Evolutionary conservation across 2,888 invertebrate genomes (phyloP), one percentile per base, ranked within the genome.

Genomic region (Mythimna albipuncta): DNA sequence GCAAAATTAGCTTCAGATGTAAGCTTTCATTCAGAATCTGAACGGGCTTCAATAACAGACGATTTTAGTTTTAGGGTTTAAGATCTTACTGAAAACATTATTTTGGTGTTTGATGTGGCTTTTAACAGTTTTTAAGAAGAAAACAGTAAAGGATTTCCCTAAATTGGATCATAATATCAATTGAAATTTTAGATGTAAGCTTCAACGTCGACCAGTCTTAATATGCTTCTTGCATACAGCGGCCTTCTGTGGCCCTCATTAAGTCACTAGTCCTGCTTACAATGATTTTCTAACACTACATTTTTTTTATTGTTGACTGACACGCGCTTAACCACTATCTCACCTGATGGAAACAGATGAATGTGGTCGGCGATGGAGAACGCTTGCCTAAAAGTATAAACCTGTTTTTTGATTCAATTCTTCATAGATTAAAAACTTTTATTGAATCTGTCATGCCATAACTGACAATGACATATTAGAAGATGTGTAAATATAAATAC

Each of bases 1-100:
- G 90, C 90, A 89, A 90, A 92, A 91, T 93, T 89, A 85, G 86
- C 89, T 88, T 87, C 79, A 89, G 88, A 88, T 72, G 72, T 78
- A 72, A 70, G 74, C 65, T 61, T 79, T 58, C 59, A 73, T 68
- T 66, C 47, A 59, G 74, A 65, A 57, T 57, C 13, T 35, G 26
- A n/a, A 50, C 11, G 32, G 26, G 9, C 26, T 65, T 64, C 50
- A 73, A 73, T 38, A 73, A 32, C 19, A 79, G 50, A 44, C 16
- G 21, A 58, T 72, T 71, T 52, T 50, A 54, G 69, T 54, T 21
- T 19, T 7, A 68, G 11, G 11, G 13, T 5, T 7, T 38, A 10
- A 35, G 19, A 13, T 35, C 11, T 16, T 6, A 47, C 7, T 38
- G 26, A 38, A 57, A 69, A 65, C 7, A 52, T 52, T 1, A 58